A percentile compares a stretch with the other conserved stretches of the same genome.
Evolutionary conservation across 2,113 vertebrate genomes (phyloP).

Genomic region (Rhadina sibilatrix): DNA sequence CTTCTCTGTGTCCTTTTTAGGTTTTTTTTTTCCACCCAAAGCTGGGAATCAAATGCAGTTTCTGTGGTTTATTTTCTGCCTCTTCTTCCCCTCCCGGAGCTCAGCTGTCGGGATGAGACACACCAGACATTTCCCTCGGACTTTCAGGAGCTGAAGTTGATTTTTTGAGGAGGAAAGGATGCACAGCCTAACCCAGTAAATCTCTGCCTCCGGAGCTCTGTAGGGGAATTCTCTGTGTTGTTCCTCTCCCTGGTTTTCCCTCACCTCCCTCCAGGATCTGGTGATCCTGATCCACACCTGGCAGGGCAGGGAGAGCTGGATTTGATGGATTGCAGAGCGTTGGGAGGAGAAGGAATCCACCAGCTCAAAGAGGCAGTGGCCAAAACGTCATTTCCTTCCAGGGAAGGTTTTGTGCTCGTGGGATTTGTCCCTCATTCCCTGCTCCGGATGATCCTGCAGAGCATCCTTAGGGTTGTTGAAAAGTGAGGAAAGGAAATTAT

Average conservation of each 20-base stretch:
- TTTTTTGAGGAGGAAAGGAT: neutral
- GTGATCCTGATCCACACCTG: neutral
- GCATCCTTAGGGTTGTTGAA: neutral
- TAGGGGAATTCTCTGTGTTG: fast-evolving
- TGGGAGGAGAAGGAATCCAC: neutral
- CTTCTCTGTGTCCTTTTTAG: neutral
- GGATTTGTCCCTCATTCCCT: neutral
- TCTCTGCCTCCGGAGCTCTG: neutral
- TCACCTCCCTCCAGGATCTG: neutral
- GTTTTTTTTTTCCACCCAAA: neutral
- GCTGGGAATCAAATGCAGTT: neutral
- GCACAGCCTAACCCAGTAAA: no score
- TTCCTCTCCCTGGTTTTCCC: neutral
- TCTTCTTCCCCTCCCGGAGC: neutral
- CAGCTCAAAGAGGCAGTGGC: neutral
- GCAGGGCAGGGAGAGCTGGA: neutral
- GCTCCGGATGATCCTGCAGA: neutral
- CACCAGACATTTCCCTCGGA: fast-evolving
- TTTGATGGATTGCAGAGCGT: neutral
- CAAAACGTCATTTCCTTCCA: neutral
- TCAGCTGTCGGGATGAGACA: neutral
- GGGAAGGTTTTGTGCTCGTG: neutral
- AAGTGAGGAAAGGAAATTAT: neutral
- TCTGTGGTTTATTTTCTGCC: neutral
- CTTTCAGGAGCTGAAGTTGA: neutral